Evolutionary conservation across 2,888 invertebrate species (phyloP).

Genomic region (Anticlea derivata): DNA sequence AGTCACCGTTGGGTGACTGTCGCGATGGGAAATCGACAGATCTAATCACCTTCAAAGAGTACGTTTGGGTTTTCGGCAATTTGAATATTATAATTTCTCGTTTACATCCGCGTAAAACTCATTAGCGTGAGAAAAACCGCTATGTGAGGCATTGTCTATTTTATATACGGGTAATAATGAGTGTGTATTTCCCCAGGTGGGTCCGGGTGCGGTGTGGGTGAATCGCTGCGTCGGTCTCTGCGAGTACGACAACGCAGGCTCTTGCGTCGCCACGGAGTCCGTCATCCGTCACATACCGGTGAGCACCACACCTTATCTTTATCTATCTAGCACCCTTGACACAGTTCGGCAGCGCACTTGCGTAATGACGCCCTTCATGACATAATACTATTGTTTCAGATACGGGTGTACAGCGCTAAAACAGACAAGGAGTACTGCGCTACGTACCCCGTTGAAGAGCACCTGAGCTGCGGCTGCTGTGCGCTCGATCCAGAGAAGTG

Average conservation of each 20-base stretch:
- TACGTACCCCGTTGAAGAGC: conserved; percentile 67
- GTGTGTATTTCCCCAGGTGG: conserved; percentile 68
- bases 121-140: conserved; percentile 66
- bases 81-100: conserved; percentile 39
- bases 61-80: conserved; percentile 27
- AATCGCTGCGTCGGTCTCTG: conserved; percentile 75
- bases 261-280: conserved; percentile 61
- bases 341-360: conserved; percentile 52
- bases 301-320: conserved; percentile 55
- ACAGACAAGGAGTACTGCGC: conserved; percentile 69
- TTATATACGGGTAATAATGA: conserved; percentile 44
- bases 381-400: conserved; percentile 58
- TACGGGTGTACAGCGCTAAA: conserved; percentile 68
- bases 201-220: conserved; percentile 73
- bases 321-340: conserved; percentile 68
- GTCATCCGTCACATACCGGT: conserved; percentile 65
- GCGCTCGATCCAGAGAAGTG: conserved; percentile 56
- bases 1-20: too few species aligned
- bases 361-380: conserved; percentile 47
- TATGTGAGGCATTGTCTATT: conserved; percentile 42
- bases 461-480: conserved; percentile 70
- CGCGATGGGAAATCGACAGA: conserved; percentile 9
- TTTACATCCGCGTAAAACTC: conserved; percentile 46
- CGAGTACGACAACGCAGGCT: conserved; percentile 59
- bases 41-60: conserved; percentile 14